phyloP scores from a whole-genome alignment of 2,888 invertebrate species.

The Agonopterix heracliana region DNA sequence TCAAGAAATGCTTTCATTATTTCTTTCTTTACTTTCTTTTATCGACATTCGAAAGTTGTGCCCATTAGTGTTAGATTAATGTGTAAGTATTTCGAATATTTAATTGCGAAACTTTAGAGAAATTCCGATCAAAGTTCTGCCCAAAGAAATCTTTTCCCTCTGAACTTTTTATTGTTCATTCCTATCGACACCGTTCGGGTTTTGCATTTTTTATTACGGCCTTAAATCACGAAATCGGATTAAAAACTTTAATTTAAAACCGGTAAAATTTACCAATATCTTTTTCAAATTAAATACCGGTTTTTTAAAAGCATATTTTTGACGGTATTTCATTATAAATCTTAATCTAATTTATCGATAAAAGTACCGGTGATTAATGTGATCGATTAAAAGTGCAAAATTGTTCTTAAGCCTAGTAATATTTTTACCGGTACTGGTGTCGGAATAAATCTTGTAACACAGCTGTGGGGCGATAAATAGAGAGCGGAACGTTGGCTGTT shows the following conservation, averaged over 20 bases:
- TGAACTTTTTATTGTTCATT: too few species aligned
- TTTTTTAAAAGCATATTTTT: too few species aligned
- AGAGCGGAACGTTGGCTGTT: conserved; percentile 8
- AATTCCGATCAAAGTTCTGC: not conserved
- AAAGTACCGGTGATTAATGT: too few species aligned
- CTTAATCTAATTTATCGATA: too few species aligned
- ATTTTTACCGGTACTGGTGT: not conserved
- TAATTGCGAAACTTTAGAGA: conserved; percentile 23
- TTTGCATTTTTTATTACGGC: too few species aligned
- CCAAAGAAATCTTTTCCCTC: too few species aligned
- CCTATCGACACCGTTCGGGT: too few species aligned
- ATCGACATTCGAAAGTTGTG: conserved; percentile 11
- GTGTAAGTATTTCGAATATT: conserved; percentile 19
- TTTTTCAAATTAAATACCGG: too few species aligned
- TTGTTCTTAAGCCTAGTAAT: not conserved
- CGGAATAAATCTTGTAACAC: conserved; percentile 2
- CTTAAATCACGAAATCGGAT: not conserved
- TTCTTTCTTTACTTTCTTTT: conserved; percentile 12
- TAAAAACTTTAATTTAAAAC: not conserved
- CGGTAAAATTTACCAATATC: too few species aligned
- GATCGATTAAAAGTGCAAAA: too few species aligned
- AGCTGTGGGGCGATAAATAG: conserved; percentile 12
- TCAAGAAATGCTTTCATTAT: not conserved
- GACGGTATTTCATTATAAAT: too few species aligned
- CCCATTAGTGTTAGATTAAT: conserved; percentile 14